These are phyloP conservation scores for Cheilinus undulatus DNA, from an alignment of 2,113 vertebrate genomes.

Conservation along the genomic window DNA sequence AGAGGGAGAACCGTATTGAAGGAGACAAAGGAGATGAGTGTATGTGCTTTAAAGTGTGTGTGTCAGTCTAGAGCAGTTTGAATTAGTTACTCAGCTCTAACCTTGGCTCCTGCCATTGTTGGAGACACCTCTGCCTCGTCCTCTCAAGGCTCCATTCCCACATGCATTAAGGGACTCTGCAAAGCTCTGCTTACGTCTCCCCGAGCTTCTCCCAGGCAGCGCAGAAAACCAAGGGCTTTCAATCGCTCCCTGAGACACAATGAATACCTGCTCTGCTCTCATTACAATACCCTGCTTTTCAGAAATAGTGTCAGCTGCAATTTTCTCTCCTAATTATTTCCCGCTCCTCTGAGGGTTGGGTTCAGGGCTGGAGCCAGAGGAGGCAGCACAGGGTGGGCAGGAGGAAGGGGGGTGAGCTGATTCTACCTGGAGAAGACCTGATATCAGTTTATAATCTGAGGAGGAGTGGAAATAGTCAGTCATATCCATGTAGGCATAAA, in stretches of 20 bases:
- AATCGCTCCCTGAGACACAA: constrained; percentile 77
- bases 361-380: constrained; percentile 83
- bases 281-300: constrained; percentile 87
- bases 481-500: constrained; percentile 27
- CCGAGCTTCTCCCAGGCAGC: constrained; percentile 73
- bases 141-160: constrained; percentile 75
- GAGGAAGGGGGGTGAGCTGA: constrained; percentile 62
- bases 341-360: constrained; percentile 82
- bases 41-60: constrained; percentile 48
- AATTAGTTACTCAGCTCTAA: constrained; percentile 80
- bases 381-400: constrained; percentile 61
- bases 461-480: constrained; percentile 40
- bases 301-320: constrained; percentile 87
- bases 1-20: constrained; percentile 59
- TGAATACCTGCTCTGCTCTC: constrained; percentile 85
- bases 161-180: constrained; percentile 75
- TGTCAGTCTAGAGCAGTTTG: constrained; percentile 70
- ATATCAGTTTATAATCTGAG: constrained; percentile 58
- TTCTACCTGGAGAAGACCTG: constrained; percentile 60
- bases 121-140: constrained; percentile 73
- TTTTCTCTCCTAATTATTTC: constrained; percentile 88
- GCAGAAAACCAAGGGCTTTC: constrained; percentile 71
- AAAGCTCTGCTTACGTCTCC: constrained; percentile 79
- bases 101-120: constrained; percentile 80
- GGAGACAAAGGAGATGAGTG: constrained; percentile 64